phyloP scores from a whole-genome alignment of 1,140 invertebrate species.

The Orius insidiosus region DNA sequence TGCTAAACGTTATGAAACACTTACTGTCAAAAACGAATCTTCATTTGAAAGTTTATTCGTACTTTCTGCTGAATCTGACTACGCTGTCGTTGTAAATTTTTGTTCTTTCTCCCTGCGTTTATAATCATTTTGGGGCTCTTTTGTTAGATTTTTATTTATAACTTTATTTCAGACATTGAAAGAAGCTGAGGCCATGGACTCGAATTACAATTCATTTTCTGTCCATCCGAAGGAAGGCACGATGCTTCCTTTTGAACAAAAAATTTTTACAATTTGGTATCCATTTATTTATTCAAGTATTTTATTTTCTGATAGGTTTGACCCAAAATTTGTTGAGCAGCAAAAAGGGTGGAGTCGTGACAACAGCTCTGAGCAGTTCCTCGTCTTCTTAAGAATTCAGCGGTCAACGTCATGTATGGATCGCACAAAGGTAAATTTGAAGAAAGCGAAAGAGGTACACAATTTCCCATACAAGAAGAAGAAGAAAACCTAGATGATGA shows the following conservation, averaged over 20 bases:
- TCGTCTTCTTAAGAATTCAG: constrained; percentile 21
- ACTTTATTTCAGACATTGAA: constrained; percentile 12
- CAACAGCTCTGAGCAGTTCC: constrained; percentile 11
- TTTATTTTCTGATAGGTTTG: constrained; percentile 19
- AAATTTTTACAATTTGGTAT: constrained; percentile 22
- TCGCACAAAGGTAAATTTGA: constrained; percentile 12
- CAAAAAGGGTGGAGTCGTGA: constrained; percentile 7
- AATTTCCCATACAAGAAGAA: too few relatives aligned
- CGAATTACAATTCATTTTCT: constrained; percentile 19
- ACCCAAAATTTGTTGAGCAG: constrained; percentile 14
- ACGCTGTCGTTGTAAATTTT: constrained; percentile 19
- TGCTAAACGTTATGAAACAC: constrained; percentile 18
- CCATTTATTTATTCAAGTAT: constrained; percentile 7
- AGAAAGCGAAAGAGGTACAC: too few relatives aligned
- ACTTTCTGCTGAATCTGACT: constrained; percentile 20
- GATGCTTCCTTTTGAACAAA: constrained; percentile 22
- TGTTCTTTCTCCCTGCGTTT: too few relatives aligned
- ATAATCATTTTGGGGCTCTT: constrained; percentile 12
- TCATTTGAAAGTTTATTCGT: constrained; percentile 21
- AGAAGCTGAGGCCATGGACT: constrained; percentile 14
- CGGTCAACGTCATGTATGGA: constrained; percentile 18
- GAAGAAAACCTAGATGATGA: too few relatives aligned
- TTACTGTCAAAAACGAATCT: constrained; percentile 22
- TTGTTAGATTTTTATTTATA: background rate
- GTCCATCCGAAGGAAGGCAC: constrained; percentile 21